Evolutionary conservation across 2,888 invertebrate genomes (phyloP).

Genomic region (Eristalinus sepulchralis): DNA sequence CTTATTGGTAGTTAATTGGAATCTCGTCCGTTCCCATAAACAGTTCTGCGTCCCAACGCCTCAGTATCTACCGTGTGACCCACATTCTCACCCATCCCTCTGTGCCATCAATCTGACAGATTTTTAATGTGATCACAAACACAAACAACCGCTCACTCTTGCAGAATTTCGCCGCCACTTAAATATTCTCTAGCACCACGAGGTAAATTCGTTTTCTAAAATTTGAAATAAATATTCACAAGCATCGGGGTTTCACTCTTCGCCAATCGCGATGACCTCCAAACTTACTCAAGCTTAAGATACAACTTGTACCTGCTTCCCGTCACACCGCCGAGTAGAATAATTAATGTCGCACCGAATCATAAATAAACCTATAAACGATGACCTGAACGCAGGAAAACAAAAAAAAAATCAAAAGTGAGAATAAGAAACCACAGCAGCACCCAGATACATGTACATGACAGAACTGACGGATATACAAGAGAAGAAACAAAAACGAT

Average conservation of each 20-base stretch:
- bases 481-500: slow-evolving; percentile 12
- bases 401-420: slow-evolving; percentile 52
- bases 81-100: background rate
- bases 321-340: background rate
- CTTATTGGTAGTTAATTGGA: background rate
- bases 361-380: slow-evolving; percentile 40
- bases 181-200: slow-evolving; percentile 21
- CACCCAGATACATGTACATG: slow-evolving; percentile 3
- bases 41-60: background rate
- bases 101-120: slow-evolving; percentile 5
- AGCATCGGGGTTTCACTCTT: slow-evolving; percentile 75
- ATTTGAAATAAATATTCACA: slow-evolving; percentile 34
- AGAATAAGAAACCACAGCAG: slow-evolving; percentile 42
- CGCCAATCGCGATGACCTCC: slow-evolving; percentile 80
- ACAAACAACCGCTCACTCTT: background rate
- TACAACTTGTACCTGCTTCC: slow-evolving; percentile 6
- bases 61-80: background rate
- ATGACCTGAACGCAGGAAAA: slow-evolving; percentile 20
- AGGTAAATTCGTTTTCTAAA: slow-evolving; percentile 39
- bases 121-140: slow-evolving; percentile 34
- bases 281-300: slow-evolving; percentile 77
- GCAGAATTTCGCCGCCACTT: slow-evolving; percentile 21
- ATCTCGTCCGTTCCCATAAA: background rate
- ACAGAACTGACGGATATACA: background rate
- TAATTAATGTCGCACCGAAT: slow-evolving; percentile 49